phyloP scores from a whole-genome alignment of 2,797 vertebrate genomes.

The Hylomyscus alleni region DNA sequence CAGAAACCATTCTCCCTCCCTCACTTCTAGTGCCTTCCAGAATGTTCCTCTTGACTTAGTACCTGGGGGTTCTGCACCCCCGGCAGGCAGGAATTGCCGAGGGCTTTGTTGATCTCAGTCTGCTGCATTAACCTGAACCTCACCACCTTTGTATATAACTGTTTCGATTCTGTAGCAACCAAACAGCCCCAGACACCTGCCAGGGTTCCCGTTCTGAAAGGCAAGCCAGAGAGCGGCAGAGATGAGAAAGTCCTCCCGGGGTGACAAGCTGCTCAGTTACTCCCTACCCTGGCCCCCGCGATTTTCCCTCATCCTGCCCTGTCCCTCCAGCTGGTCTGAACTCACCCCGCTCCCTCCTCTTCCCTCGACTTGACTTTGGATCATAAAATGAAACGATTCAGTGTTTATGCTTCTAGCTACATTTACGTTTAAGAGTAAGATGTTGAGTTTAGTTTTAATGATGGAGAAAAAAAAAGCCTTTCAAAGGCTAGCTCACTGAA shows the following conservation, averaged over 20 bases:
- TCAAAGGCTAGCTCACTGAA: slow-evolving; percentile 91
- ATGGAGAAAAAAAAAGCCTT: slow-evolving; percentile 90
- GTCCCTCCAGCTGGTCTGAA: not conserved
- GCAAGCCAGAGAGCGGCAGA: not conserved
- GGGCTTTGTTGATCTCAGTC: not conserved
- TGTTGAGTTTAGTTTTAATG: slow-evolving; percentile 87
- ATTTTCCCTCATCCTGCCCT: not conserved
- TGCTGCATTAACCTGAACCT: not conserved
- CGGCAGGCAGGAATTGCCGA: no score
- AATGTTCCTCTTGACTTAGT: not conserved
- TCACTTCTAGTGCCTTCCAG: not conserved
- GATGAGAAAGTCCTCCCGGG: rapidly evolving
- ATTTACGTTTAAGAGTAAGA: slow-evolving; percentile 89
- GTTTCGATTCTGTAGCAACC: not conserved
- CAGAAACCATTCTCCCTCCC: not conserved
- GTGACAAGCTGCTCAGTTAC: no score
- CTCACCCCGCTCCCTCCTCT: not conserved
- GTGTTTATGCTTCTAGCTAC: slow-evolving; percentile 85
- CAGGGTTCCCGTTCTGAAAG: not conserved
- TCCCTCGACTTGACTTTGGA: slow-evolving; percentile 61
- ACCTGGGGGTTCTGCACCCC: not conserved
- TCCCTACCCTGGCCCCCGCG: rapidly evolving
- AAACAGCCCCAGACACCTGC: not conserved
- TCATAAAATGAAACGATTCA: slow-evolving; percentile 86
- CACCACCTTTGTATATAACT: rapidly evolving